Evolutionary conservation across 64 coral and sea anemone species (phyloP).

Genomic region (Montipora cactus): DNA sequence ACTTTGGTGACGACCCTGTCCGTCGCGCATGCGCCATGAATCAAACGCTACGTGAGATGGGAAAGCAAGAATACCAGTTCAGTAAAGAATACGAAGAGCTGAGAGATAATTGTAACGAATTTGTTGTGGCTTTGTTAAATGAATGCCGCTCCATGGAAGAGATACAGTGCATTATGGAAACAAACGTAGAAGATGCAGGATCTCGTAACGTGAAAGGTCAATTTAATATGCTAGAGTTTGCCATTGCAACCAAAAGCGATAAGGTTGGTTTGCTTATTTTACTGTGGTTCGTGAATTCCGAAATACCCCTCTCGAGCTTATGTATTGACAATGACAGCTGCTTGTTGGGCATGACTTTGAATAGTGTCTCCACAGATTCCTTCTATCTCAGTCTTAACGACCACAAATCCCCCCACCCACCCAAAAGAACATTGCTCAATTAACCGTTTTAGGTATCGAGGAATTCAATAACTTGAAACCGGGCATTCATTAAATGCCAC

Average conservation of each 20-base stretch:
- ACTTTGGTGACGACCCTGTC: not conserved
- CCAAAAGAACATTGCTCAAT: no score
- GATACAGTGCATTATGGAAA: slow-evolving; percentile 34
- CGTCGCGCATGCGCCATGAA: not conserved
- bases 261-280: not conserved
- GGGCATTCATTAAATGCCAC: no score
- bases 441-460: no score
- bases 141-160: slow-evolving; percentile 50
- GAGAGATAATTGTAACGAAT: slow-evolving; percentile 4
- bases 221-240: slow-evolving; percentile 33
- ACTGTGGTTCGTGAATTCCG: no score
- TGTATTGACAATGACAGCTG: no score
- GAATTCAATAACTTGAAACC: no score
- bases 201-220: no score
- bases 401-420: no score
- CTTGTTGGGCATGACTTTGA: no score
- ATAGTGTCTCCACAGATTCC: no score
- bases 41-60: not conserved
- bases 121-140: slow-evolving; percentile 9
- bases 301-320: no score
- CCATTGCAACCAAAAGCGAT: not conserved
- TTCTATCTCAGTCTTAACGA: no score
- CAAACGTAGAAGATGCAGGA: not conserved
- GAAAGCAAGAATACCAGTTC: slow-evolving; percentile 35
- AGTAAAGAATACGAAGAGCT: slow-evolving; percentile 20